phyloP scores from a whole-genome alignment of 2,888 invertebrate species.

The Apoda limacodes region DNA sequence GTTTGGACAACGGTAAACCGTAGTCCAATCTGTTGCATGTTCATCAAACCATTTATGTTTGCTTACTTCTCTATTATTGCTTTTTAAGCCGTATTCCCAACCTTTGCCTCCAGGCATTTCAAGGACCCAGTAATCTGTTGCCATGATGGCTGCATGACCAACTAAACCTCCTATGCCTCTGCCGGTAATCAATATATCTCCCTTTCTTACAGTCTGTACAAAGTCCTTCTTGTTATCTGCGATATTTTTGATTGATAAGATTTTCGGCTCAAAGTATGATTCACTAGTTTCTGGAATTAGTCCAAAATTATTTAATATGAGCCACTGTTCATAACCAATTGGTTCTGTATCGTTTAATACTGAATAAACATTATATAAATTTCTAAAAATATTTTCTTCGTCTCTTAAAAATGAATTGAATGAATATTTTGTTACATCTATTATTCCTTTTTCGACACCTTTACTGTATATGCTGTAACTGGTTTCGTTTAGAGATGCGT shows the following conservation, averaged over 20 bases:
- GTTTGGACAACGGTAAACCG: slow-evolving; percentile 35
- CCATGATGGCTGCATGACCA: slow-evolving; percentile 42
- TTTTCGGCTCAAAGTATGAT: slow-evolving; percentile 37
- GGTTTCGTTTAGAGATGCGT: too few species aligned
- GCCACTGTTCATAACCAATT: slow-evolving; percentile 42
- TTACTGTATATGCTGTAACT: too few species aligned
- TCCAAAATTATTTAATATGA: slow-evolving; percentile 43
- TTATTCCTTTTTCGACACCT: slow-evolving; percentile 42
- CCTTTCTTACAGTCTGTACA: slow-evolving; percentile 34
- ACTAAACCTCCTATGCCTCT: slow-evolving; percentile 31
- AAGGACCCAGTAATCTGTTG: slow-evolving; percentile 34
- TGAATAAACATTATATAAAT: slow-evolving; percentile 30
- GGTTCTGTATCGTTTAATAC: slow-evolving; percentile 27
- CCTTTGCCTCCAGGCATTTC: slow-evolving; percentile 38
- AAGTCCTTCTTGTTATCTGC: slow-evolving; percentile 35
- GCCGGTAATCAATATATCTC: slow-evolving; percentile 35
- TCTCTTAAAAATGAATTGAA: slow-evolving; percentile 34
- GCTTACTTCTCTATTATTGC: slow-evolving; percentile 34
- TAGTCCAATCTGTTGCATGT: slow-evolving; percentile 36
- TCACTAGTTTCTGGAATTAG: slow-evolving; percentile 38
- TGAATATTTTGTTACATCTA: slow-evolving; percentile 42
- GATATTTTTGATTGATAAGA: slow-evolving; percentile 32
- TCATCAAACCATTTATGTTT: slow-evolving; percentile 36
- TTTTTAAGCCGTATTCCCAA: slow-evolving; percentile 27
- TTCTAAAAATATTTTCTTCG: slow-evolving; percentile 37